Evolutionary conservation across 2,888 invertebrate species (phyloP).

Genomic region (Dendrolimus pini): DNA sequence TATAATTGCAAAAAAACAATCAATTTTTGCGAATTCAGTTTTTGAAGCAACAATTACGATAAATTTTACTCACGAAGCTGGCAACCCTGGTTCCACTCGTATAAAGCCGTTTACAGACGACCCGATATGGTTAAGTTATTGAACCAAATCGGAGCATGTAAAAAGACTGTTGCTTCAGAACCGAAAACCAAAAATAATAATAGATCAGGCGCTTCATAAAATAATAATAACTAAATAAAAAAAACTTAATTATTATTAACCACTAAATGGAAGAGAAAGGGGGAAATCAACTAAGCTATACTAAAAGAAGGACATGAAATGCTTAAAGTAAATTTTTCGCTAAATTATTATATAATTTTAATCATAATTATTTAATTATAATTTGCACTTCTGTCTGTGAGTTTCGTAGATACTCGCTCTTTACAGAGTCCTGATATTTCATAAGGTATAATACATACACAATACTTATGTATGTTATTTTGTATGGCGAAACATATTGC

Average conservation of each 20-base stretch:
- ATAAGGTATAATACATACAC: too few relatives aligned
- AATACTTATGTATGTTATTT: too few relatives aligned
- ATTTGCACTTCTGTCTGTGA: slow-evolving; percentile 9
- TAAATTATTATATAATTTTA: slow-evolving; percentile 10
- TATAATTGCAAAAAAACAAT: too few relatives aligned
- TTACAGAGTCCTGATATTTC: too few relatives aligned
- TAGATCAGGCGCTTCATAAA: slow-evolving; percentile 9
- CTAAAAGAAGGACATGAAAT: slow-evolving; percentile 35
- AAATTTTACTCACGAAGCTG: too few relatives aligned
- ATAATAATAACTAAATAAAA: slow-evolving; percentile 46
- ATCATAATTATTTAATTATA: slow-evolving; percentile 4
- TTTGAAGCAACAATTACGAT: too few relatives aligned
- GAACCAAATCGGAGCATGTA: too few relatives aligned
- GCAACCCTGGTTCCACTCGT: too few relatives aligned
- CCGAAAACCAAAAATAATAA: not conserved
- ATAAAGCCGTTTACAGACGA: too few relatives aligned
- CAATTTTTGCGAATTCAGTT: too few relatives aligned
- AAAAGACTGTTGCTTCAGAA: not conserved
- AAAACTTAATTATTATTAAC: slow-evolving; percentile 61
- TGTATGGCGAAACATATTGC: too few relatives aligned
- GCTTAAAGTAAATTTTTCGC: slow-evolving; percentile 1
- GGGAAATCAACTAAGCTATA: slow-evolving; percentile 56
- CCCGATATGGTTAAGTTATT: too few relatives aligned
- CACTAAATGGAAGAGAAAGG: slow-evolving; percentile 65
- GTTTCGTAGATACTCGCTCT: not conserved